Conservation (phyloP, 1,140 invertebrate species). For the Drosophila saltans region DNA sequence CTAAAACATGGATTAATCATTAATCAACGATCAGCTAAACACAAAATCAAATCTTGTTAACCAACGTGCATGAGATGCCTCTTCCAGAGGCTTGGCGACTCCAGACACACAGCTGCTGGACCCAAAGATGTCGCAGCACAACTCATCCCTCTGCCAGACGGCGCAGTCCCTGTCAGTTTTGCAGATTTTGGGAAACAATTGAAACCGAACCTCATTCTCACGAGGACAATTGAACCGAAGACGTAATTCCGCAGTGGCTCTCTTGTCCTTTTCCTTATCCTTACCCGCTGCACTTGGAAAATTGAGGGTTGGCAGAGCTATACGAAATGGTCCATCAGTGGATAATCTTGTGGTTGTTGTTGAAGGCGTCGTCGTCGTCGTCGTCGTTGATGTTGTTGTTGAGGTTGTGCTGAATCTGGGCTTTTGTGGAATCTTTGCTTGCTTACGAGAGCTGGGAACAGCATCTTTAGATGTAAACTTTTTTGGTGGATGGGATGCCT, state of each 20-base stretch:
- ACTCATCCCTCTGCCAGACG: slow-evolving; percentile 84
- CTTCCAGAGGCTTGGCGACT: slow-evolving; percentile 84
- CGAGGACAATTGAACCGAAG: slow-evolving; percentile 84
- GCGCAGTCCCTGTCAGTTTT: slow-evolving; percentile 85
- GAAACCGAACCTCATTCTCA: slow-evolving; percentile 83
- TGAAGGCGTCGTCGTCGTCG: slow-evolving; percentile 23
- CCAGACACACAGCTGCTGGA: slow-evolving; percentile 85
- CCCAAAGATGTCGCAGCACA: slow-evolving; percentile 84
- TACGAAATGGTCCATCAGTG: slow-evolving; percentile 73
- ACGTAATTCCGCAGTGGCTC: slow-evolving; percentile 55
- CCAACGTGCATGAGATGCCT: slow-evolving; percentile 85
- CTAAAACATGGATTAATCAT: slow-evolving; percentile 70
- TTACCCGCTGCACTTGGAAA: slow-evolving; percentile 68
- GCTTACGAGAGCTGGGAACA: slow-evolving; percentile 77
- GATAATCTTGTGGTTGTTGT: slow-evolving; percentile 58
- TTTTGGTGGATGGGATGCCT: slow-evolving; percentile 83
- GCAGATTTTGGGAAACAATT: slow-evolving; percentile 85
- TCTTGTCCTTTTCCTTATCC: slow-evolving; percentile 74
- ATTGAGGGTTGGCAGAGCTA: slow-evolving; percentile 77
- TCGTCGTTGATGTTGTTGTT: slow-evolving; percentile 61
- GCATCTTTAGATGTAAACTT: slow-evolving; percentile 84
- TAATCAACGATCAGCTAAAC: background rate
- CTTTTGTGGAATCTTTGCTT: slow-evolving; percentile 46
- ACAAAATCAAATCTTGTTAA: slow-evolving; percentile 2
- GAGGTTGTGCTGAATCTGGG: slow-evolving; percentile 30